phyloP scores from a whole-genome alignment of 2,797 vertebrate genomes.

The Helostoma temminkii region DNA sequence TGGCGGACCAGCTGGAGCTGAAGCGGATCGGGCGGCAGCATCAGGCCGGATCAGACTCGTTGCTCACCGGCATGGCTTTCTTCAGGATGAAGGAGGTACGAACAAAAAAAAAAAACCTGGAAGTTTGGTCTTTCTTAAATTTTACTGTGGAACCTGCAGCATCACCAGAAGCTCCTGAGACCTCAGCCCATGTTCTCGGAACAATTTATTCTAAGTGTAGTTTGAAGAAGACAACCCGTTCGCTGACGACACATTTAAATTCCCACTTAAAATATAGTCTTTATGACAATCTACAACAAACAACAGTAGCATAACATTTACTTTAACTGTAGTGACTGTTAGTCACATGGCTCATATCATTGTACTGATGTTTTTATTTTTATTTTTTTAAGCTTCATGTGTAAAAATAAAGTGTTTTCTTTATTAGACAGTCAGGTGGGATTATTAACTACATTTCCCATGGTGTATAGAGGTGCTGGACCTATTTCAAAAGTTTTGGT shows the following conservation, averaged over 20 bases:
- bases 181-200: not conserved
- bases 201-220: not conserved
- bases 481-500: too few species aligned
- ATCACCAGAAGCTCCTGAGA: not conserved
- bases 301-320: too few species aligned
- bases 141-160: not conserved
- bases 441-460: not conserved
- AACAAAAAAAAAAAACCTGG: not conserved
- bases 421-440: too few species aligned
- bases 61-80: slow-evolving; percentile 98
- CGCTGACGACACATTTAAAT: too few species aligned
- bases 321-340: too few species aligned
- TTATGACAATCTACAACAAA: too few species aligned
- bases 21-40: slow-evolving; percentile 98
- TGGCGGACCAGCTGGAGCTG: slow-evolving; percentile 97
- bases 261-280: too few species aligned
- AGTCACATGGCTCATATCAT: too few species aligned
- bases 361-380: too few species aligned
- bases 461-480: not conserved
- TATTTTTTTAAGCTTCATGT: too few species aligned
- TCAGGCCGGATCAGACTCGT: slow-evolving; percentile 97
- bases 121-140: rapidly evolving
- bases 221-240: not conserved
- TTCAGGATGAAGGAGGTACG: slow-evolving; percentile 99
- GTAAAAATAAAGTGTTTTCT: too few species aligned